Percentiles rank a stretch among this genome's conserved stretches.
These are phyloP conservation scores for Podarcis muralis DNA, from an alignment of 2,113 vertebrate species.

Conservation along the genomic window DNA sequence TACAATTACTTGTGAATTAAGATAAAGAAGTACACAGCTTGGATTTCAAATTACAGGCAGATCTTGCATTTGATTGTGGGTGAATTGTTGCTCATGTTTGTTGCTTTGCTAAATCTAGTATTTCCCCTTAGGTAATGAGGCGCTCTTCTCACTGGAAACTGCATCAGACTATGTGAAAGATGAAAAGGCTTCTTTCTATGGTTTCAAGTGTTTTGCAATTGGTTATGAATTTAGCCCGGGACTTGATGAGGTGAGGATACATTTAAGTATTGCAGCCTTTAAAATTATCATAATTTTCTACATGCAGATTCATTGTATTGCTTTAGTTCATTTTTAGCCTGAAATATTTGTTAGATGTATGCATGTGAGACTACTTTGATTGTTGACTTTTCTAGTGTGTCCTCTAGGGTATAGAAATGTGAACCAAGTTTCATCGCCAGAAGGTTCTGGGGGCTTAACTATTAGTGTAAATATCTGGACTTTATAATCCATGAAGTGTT, in stretches of 20 bases:
- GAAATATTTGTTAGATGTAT: background rate
- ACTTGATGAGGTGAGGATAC: constrained; percentile 87
- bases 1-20: background rate
- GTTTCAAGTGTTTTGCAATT: constrained; percentile 96
- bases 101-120: background rate
- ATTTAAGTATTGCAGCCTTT: background rate
- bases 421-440: background rate
- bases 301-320: background rate
- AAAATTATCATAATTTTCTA: background rate
- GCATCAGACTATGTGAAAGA: constrained; percentile 99
- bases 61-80: background rate
- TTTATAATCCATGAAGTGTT: background rate
- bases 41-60: background rate
- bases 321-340: background rate
- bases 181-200: constrained; percentile 96
- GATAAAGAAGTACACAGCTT: background rate
- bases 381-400: background rate
- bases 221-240: constrained; percentile 98
- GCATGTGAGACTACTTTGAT: background rate
- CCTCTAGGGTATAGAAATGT: background rate
- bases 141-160: constrained; percentile 95
- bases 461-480: background rate
- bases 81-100: background rate
- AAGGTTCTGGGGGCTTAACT: background rate
- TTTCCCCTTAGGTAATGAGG: constrained; percentile 88